phyloP scores from a whole-genome alignment of 2,888 invertebrate genomes.

The Apocheima hispidaria region DNA sequence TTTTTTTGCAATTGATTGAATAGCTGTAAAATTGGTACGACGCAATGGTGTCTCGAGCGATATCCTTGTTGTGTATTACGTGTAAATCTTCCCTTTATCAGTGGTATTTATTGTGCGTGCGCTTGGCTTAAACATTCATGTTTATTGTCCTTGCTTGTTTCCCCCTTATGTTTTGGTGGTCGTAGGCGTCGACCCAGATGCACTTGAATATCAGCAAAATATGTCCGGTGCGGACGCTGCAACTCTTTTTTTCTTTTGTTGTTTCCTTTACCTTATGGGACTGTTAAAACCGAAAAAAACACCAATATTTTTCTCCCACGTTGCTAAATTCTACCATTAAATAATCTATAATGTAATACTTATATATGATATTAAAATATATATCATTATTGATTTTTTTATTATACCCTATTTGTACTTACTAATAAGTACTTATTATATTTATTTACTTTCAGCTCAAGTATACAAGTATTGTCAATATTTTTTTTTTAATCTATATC shows the following conservation, averaged over 20 bases:
- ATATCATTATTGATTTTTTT: no score
- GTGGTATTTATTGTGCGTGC: slow-evolving; percentile 78
- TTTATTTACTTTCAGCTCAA: no score
- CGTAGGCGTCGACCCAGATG: slow-evolving; percentile 79
- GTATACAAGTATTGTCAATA: no score
- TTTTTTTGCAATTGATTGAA: slow-evolving; percentile 56
- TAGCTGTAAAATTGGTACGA: slow-evolving; percentile 57
- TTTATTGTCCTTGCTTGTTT: slow-evolving; percentile 67
- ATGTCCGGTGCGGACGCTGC: slow-evolving; percentile 56
- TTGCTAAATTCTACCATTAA: no score
- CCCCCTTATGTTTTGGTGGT: slow-evolving; percentile 70
- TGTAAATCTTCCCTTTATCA: slow-evolving; percentile 77
- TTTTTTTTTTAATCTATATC: no score
- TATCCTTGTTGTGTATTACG: slow-evolving; percentile 67
- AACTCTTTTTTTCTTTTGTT: slow-evolving; percentile 69
- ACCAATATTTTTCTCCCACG: slow-evolving; percentile 75
- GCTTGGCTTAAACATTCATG: slow-evolving; percentile 74
- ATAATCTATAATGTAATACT: no score
- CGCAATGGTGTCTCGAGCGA: slow-evolving; percentile 66
- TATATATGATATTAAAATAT: no score
- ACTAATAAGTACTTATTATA: no score
- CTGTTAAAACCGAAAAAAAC: slow-evolving; percentile 55
- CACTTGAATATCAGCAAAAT: slow-evolving; percentile 67
- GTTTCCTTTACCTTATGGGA: slow-evolving; percentile 59
- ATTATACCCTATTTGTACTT: no score